Base-by-base conservation (phyloP, 2,888 invertebrate genomes). In the Mesodorylaimus sp. region DNA sequence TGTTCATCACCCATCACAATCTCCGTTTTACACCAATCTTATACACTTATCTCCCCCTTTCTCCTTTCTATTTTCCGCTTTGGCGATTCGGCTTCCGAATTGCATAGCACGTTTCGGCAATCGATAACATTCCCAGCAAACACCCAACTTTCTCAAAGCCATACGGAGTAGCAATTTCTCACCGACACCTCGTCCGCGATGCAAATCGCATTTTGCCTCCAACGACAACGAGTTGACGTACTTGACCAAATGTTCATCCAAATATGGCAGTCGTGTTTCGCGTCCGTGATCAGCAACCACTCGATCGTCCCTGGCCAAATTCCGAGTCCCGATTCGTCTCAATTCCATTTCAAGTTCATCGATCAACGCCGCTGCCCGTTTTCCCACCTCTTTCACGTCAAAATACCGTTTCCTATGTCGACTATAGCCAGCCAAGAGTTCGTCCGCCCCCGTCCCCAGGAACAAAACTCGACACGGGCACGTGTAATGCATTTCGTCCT, bases 371-470 rank as follows among this genome's bases (percentile, higher is more conserved):
- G 60, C 53, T 76, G n/a, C n/a, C n/a, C n/a, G n/a, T n/a, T n/a
- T n/a, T n/a, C n/a, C n/a, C n/a, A n/a, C n/a, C n/a, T n/a, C n/a
- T n/a, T n/a, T n/a, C n/a, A n/a, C n/a, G n/a, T n/a, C n/a, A n/a
- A n/a, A n/a, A n/a, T 75, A 59, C 72, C 73, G 56, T 66, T 78
- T 80, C 59, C 87, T 75, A 64, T 95, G 91, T 52, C 88, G 76
- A 32, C 79, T 79, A 65, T 95, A 95, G 1, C 95, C 95, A 45
- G 86, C 91, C 64, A 95, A 81, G 54, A 93, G 74, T 71, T 97
- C 97, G 74, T 97, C 97, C 1, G 95, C 93, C 5, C 95, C 95
- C 73, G 86, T 86, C 32, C 95, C 95, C 58, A 83, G 71, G 56
- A 91, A 67, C 52, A 88, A 51, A 29, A 57, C 48, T 5, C 47